A percentile compares a stretch with the other conserved stretches of the same genome.
Conservation (phyloP, 1,140 invertebrate species). For the Bombus affinis region DNA sequence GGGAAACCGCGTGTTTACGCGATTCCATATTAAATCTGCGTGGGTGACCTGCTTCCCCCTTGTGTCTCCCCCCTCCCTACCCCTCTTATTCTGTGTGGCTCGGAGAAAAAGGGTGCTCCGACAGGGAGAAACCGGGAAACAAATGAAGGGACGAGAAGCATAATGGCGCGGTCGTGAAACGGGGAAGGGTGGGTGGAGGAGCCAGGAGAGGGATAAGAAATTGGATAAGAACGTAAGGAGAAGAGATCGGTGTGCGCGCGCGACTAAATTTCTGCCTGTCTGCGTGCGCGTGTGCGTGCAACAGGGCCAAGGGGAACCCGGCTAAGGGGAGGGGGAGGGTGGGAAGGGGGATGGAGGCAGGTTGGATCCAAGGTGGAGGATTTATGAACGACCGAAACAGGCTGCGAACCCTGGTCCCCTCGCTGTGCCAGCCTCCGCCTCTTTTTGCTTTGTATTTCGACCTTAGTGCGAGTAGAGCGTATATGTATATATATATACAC, state of each 20-base stretch:
- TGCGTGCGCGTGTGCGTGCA: constrained; percentile 45
- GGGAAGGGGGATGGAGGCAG: constrained; percentile 38
- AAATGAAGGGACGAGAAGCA: constrained; percentile 65
- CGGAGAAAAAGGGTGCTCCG: constrained; percentile 47
- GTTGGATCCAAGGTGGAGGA: constrained; percentile 71
- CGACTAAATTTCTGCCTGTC: constrained; percentile 47
- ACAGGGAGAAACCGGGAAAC: constrained; percentile 58
- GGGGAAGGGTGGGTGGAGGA: constrained; percentile 20
- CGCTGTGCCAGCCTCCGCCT: constrained; percentile 52
- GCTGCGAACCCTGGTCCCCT: constrained; percentile 69
- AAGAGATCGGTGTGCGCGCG: constrained; percentile 60
- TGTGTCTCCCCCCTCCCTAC: rapidly evolving
- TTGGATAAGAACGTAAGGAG: constrained; percentile 68
- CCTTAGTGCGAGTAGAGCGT: constrained; percentile 60
- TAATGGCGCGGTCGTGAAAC: constrained; percentile 43
- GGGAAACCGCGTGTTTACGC: constrained; percentile 50
- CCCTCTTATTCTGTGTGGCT: not conserved
- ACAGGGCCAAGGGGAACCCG: constrained; percentile 40
- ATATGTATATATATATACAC: constrained; percentile 24
- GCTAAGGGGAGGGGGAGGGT: constrained; percentile 23
- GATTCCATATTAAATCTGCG: constrained; percentile 51
- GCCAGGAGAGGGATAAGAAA: constrained; percentile 60
- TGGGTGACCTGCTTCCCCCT: constrained; percentile 43
- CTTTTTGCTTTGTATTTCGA: constrained; percentile 68
- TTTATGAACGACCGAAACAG: constrained; percentile 80